phyloP scores from a whole-genome alignment of 1,140 invertebrate species.

The Spodoptera litura region DNA sequence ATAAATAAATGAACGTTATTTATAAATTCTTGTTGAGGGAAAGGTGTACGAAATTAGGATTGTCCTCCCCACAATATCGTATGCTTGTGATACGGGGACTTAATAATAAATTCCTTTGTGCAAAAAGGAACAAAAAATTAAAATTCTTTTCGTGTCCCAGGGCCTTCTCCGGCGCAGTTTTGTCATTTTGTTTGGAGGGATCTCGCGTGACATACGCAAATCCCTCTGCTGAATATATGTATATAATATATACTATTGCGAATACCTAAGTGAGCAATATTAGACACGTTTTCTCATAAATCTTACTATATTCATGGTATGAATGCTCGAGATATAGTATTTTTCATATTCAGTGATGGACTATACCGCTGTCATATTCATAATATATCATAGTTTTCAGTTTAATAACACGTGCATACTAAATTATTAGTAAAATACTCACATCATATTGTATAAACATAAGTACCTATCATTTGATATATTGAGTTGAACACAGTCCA shows the following conservation, averaged over 20 bases:
- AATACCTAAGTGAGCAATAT: conserved; percentile 62
- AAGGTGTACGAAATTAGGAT: conserved; percentile 62
- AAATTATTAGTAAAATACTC: background rate
- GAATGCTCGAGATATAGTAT: conserved; percentile 51
- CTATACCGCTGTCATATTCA: conserved; percentile 16
- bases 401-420: background rate
- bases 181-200: conserved; percentile 73
- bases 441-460: too few species aligned
- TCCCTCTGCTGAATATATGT: conserved; percentile 58
- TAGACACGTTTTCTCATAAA: conserved; percentile 66
- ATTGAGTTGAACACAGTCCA: too few species aligned
- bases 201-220: conserved; percentile 70
- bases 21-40: conserved; percentile 60
- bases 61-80: conserved; percentile 63
- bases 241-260: conserved; percentile 49
- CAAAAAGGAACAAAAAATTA: conserved; percentile 76
- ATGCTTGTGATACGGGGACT: conserved; percentile 70
- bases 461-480: too few species aligned
- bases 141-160: conserved; percentile 74
- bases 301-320: conserved; percentile 55
- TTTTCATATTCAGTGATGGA: conserved; percentile 41
- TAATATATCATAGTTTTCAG: conserved; percentile 16
- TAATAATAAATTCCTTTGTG: conserved; percentile 80
- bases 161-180: conserved; percentile 69
- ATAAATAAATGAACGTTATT: conserved; percentile 59